These are phyloP conservation scores for Prolemur simus DNA, from an alignment of 2,113 vertebrate species.

Conservation along the genomic window DNA sequence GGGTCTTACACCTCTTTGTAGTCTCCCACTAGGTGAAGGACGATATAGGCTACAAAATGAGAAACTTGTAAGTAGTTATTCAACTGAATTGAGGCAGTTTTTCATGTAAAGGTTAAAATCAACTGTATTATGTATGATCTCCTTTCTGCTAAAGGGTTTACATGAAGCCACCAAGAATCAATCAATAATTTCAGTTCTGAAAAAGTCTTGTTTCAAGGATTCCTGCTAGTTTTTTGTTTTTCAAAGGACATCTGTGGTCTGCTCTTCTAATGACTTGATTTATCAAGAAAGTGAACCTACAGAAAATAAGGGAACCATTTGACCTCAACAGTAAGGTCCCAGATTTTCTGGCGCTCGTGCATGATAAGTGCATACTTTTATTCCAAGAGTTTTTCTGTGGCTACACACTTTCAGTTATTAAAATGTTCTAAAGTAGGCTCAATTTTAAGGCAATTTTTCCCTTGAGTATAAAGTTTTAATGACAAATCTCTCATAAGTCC, in stretches of 20 bases:
- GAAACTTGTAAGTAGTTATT: not conserved
- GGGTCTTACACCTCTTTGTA: not conserved
- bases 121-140: not conserved
- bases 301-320: slow-evolving; percentile 28
- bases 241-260: not conserved
- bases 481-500: slow-evolving; percentile 4
- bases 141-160: not conserved
- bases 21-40: not conserved
- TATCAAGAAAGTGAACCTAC: slow-evolving; percentile 8
- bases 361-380: not conserved
- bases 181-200: slow-evolving; percentile 1
- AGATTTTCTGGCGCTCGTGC: not conserved
- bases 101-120: not conserved
- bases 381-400: not conserved
- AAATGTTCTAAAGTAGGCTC: slow-evolving; percentile 26
- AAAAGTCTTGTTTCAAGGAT: slow-evolving; percentile 29
- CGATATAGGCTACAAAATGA: not conserved
- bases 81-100: not conserved
- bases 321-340: not conserved
- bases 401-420: not conserved
- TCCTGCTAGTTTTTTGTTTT: slow-evolving; percentile 6
- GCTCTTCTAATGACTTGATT: slow-evolving; percentile 12
- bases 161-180: not conserved
- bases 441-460: slow-evolving; percentile 31
- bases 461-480: slow-evolving; percentile 12